These are phyloP conservation scores for Pseudochirops corinnae DNA, from an alignment of 2,797 vertebrate genomes.

Conservation along the genomic window DNA sequence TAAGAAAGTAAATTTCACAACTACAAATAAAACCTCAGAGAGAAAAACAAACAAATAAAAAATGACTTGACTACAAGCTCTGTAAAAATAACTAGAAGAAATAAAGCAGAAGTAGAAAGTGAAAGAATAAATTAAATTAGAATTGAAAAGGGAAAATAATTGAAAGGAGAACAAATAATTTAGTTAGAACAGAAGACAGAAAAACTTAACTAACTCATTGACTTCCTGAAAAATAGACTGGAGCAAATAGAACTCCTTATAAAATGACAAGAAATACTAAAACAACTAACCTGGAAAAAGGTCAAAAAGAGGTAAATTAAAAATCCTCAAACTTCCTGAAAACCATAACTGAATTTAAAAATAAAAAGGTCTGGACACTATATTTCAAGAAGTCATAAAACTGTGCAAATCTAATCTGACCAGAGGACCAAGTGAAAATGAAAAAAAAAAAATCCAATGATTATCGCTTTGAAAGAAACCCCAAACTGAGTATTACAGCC, in stretches of 20 bases:
- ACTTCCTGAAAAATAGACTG: background rate
- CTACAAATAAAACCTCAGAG: background rate
- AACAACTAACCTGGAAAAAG: background rate
- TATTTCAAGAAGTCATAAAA: background rate
- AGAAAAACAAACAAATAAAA: background rate
- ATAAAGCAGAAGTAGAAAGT: background rate
- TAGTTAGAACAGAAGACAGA: background rate
- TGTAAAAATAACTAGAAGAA: background rate
- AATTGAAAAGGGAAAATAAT: background rate
- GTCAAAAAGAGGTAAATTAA: background rate
- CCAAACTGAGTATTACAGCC: background rate
- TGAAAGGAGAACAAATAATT: background rate
- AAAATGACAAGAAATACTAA: background rate
- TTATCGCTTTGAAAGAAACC: background rate
- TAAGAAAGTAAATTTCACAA: background rate
- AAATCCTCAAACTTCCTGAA: background rate
- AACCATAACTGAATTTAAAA: background rate
- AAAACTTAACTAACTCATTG: background rate
- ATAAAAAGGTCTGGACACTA: background rate
- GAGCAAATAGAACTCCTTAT: background rate
- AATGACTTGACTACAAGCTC: background rate
- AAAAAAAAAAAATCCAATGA: background rate
- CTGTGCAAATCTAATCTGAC: background rate
- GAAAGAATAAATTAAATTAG: background rate
- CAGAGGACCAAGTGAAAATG: background rate